Evolutionary conservation across 2,113 vertebrate genomes (phyloP).

Genomic region (Barnardius zonarius): DNA sequence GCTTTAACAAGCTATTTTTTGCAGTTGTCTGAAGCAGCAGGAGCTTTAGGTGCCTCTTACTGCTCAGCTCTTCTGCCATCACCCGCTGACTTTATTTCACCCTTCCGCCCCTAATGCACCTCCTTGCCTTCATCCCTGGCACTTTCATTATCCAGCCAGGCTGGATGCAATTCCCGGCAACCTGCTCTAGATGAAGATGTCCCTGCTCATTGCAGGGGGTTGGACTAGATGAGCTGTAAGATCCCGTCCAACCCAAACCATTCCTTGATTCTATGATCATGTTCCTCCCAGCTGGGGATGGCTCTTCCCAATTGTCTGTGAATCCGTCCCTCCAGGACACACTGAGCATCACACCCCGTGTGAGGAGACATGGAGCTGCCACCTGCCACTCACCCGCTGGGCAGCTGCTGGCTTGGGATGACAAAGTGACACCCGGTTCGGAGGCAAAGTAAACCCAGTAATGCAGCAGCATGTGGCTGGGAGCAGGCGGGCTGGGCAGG

Average conservation of each 20-base stretch:
- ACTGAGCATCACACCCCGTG: fast-evolving
- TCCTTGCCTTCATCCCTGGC: neutral
- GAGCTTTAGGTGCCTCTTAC: fast-evolving
- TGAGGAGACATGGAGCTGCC: neutral
- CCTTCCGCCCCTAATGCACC: neutral
- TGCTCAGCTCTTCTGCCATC: neutral
- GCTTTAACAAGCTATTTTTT: neutral
- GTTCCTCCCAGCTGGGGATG: neutral
- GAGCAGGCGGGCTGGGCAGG: neutral
- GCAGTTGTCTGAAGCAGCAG: neutral
- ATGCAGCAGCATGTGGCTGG: neutral
- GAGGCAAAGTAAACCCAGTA: neutral
- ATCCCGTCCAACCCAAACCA: neutral
- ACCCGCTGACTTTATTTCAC: neutral
- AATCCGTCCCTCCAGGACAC: neutral
- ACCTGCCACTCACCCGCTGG: neutral
- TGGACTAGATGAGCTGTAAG: neutral
- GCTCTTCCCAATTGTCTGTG: neutral
- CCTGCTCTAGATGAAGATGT: neutral
- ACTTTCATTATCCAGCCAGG: neutral
- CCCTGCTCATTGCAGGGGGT: neutral
- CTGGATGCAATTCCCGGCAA: neutral
- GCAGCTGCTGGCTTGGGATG: neutral
- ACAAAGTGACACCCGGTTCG: neutral
- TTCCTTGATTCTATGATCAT: neutral